These are phyloP conservation scores for Pimpla rufipes DNA, from an alignment of 2,888 invertebrate genomes.

Conservation along the genomic window DNA sequence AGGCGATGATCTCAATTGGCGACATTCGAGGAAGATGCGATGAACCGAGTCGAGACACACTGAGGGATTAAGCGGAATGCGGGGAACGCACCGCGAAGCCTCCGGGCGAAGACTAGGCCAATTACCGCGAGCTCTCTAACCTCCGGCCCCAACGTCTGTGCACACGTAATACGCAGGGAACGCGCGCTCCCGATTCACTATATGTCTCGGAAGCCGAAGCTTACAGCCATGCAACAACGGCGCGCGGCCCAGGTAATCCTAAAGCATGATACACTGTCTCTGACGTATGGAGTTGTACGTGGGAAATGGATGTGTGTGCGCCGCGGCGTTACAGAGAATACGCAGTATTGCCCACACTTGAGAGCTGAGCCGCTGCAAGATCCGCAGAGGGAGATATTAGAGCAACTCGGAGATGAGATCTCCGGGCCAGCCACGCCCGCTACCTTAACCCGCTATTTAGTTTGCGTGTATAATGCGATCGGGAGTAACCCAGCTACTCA, in stretches of 20 bases:
- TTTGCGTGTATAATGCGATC: not conserved
- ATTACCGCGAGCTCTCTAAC: constrained; percentile 28
- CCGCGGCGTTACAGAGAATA: not conserved
- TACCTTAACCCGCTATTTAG: not conserved
- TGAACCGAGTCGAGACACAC: not conserved
- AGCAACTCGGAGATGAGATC: not conserved
- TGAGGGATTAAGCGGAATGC: not conserved
- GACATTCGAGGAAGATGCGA: too few species aligned
- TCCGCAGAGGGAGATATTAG: not conserved
- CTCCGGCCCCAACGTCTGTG: constrained; percentile 9
- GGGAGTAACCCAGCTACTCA: not conserved
- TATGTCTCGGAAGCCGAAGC: not conserved
- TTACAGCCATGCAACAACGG: not conserved
- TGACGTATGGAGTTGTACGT: not conserved
- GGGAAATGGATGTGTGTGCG: constrained; percentile 1
- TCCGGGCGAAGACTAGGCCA: constrained; percentile 23
- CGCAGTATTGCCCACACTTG: not conserved
- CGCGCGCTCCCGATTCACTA: not conserved
- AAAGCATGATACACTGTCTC: not conserved
- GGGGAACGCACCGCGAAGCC: not conserved
- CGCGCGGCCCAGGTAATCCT: not conserved
- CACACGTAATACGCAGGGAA: not conserved
- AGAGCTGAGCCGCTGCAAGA: not conserved
- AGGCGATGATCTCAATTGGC: too few species aligned
- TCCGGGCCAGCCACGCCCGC: not conserved